These are phyloP conservation scores for Dermatemys mawii DNA, from an alignment of 2,113 vertebrate species.

Conservation along the genomic window DNA sequence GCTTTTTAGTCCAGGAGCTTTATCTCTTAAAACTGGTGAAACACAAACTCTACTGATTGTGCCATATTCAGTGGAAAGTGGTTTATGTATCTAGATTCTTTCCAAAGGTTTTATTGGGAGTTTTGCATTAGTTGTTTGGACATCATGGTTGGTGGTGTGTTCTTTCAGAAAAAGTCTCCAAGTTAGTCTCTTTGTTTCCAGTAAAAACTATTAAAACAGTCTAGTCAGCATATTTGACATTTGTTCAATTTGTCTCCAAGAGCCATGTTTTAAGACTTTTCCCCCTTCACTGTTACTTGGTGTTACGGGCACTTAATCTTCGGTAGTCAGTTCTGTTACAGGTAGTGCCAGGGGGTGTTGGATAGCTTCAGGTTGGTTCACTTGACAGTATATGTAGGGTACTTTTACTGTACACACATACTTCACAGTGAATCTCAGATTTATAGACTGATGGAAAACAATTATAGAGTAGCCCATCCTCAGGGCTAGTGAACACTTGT, in stretches of 20 bases:
- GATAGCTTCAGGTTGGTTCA: not conserved
- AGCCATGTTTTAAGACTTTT: not conserved
- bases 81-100: not conserved
- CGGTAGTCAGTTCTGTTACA: not conserved
- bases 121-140: not conserved
- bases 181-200: rapidly evolving
- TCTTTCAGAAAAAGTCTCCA: not conserved
- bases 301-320: not conserved
- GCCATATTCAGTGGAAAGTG: not conserved
- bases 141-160: not conserved
- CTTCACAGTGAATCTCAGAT: not conserved
- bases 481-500: not conserved
- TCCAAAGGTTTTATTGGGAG: not conserved
- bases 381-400: not conserved
- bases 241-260: not conserved
- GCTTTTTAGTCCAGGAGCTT: not conserved
- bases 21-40: not conserved
- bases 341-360: not conserved
- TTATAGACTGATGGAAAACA: not conserved
- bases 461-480: not conserved
- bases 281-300: not conserved
- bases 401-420: rapidly evolving
- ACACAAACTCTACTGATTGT: not conserved
- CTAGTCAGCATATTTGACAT: not conserved
- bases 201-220: not conserved